A percentile compares a stretch with the other conserved stretches of the same genome.
Conservation (phyloP, 2,888 invertebrate genomes). For the Thumatha senex region DNA sequence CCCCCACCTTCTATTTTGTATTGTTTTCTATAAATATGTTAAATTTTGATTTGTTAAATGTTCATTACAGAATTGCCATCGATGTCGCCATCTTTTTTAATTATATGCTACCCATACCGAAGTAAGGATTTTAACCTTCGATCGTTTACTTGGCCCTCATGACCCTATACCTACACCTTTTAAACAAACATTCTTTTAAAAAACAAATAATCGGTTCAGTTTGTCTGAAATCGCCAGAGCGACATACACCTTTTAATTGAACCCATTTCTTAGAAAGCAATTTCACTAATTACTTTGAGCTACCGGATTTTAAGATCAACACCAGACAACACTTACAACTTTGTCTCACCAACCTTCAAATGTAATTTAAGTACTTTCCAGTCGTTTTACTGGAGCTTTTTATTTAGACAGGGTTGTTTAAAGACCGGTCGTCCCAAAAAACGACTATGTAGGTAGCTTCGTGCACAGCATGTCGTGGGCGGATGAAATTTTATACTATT, state of each 20-base stretch:
- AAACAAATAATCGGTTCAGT: constrained; percentile 42
- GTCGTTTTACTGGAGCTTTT: constrained; percentile 8
- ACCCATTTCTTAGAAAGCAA: constrained; percentile 81
- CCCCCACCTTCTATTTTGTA: too few species aligned
- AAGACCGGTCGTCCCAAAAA: constrained; percentile 58
- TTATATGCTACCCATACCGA: too few species aligned
- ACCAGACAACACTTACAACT: constrained; percentile 53
- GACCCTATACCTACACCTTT: constrained; percentile 33
- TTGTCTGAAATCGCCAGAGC: constrained; percentile 37
- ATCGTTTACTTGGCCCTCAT: constrained; percentile 20
- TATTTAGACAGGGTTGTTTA: constrained; percentile 56
- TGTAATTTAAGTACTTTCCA: neutral
- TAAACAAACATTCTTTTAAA: constrained; percentile 36
- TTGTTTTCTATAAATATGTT: too few species aligned
- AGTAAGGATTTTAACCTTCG: neutral
- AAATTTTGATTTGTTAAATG: too few species aligned
- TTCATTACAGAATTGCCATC: too few species aligned
- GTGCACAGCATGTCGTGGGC: constrained; percentile 51
- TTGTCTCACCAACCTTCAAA: constrained; percentile 44
- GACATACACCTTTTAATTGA: constrained; percentile 68
- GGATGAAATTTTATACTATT: constrained; percentile 51
- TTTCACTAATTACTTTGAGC: constrained; percentile 83
- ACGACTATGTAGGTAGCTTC: constrained; percentile 41
- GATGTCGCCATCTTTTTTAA: too few species aligned
- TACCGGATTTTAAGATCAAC: constrained; percentile 77